These are phyloP conservation scores for Gambusia holbrooki DNA, from an alignment of 2,113 vertebrate species.

Conservation along the genomic window DNA sequence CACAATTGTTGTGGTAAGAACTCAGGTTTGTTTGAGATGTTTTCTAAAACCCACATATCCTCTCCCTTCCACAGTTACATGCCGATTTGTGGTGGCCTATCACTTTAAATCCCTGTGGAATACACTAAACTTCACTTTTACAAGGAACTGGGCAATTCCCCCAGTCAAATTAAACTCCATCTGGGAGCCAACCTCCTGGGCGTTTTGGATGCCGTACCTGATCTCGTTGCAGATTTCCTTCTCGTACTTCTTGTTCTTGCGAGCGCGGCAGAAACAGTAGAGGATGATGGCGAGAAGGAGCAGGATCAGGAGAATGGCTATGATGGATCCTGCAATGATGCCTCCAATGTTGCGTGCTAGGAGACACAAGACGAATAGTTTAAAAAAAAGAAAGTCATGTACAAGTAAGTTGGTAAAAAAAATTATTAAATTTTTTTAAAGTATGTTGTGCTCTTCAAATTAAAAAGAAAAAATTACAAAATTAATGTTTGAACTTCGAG, in stretches of 20 bases:
- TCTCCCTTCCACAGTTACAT: too few relatives aligned
- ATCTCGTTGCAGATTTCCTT: constrained; percentile 98
- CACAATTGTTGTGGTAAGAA: too few relatives aligned
- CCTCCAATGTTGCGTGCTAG: constrained; percentile 89
- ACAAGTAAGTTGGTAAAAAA: neutral
- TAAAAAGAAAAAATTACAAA: too few relatives aligned
- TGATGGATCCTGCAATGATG: constrained; percentile 85
- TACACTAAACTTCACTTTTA: neutral
- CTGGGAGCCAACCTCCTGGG: constrained; percentile 1
- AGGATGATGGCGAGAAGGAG: constrained; percentile 83
- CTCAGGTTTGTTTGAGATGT: too few relatives aligned
- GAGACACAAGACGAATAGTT: neutral
- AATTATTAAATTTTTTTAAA: too few relatives aligned
- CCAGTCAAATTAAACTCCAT: neutral
- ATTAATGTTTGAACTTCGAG: too few relatives aligned
- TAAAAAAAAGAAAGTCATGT: neutral
- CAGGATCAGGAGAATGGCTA: constrained; percentile 86
- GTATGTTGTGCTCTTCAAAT: too few relatives aligned
- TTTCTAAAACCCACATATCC: too few relatives aligned
- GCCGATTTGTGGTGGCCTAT: neutral
- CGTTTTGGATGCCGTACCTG: constrained; percentile 76
- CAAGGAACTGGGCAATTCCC: neutral
- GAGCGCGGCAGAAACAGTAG: constrained; percentile 88
- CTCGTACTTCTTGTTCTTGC: constrained; percentile 92
- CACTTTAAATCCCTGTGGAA: too few relatives aligned